Base-by-base conservation (phyloP, 2,888 invertebrate species). In the Acronicta leporina region DNA sequence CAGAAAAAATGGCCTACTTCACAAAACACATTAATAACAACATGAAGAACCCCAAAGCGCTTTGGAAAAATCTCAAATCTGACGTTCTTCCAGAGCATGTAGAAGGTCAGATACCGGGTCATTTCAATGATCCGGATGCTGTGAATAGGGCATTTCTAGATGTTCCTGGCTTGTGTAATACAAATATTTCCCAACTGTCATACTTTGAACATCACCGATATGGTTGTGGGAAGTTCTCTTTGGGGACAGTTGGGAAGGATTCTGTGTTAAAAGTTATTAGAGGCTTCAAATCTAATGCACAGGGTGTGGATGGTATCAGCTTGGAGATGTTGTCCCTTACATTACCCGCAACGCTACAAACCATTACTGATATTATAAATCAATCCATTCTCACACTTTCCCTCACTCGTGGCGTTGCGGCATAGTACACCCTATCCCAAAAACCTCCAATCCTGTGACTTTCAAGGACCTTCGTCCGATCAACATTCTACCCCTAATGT, bases 401-500 rank as follows among this genome's bases (percentile, higher is more conserved):
- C 40, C 40, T 40, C n/a, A 40, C 13, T 14, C 13, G 11, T 40
- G 40, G 40, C 40, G 40, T 13, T 40, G 40, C 5, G 40, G n/a
- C n/a, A 30, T 30, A 14, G 30, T 46, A 7, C 14, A 30, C 25
- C 46, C n/a, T 14, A 13, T 44, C 10, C 44, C 41, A 25, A 56
- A 38, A 49, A 27, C 9, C 15, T 42, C 13, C 0, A 47, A 65
- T 9, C 48, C 58, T 0, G 16, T 11, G 9, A 0, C 9, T 8
- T 10, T 46, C 0, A 59, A 61, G 13, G 64, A 64, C 11, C 43
- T 70, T 0, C 30, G 70, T 0, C 68, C 73, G 0, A 68, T 73
- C 6, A 63, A 65, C 16, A 57, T 73, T 3, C 46, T 73, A 7
- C 63, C 68, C 0, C 62, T 48, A 6, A 2, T 71, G 0, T 71